Evolutionary conservation across 2,797 vertebrate genomes (phyloP), one percentile per base, ranked within the genome.

Genomic region (Xyrichtys novacula): DNA sequence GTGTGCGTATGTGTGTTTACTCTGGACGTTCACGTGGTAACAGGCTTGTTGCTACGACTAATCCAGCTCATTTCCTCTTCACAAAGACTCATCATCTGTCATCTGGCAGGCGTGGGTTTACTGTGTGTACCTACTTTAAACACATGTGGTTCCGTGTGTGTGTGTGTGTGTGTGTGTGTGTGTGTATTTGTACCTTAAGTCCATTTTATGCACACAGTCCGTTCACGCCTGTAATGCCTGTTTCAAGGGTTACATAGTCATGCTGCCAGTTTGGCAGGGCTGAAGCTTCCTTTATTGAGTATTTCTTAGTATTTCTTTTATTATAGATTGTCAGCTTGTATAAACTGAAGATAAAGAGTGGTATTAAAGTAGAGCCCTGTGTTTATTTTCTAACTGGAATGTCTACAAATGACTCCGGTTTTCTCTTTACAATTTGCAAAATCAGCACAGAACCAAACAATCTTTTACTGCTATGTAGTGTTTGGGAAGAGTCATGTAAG

Each of bases 31-130:
- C 61, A 29, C 72, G 34, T 69, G 69, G 76, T 75, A 73, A 83
- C 72, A 44, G 57, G 53, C 59, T 52, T 46, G 74, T 74, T 80
- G 66, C 72, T 78, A 48, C n/a, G 50, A 60, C 64, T 62, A 66
- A 83, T 83, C 74, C 77, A 66, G 74, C 72, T 84, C 75, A 77
- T 88, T 86, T 86, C 81, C 74, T 71, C 55, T 67, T 59, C 43
- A 58, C 56, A 76, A 71, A 79, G 65, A 66, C 70, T 72, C 72
- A 54, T 74, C 79, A 73, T 74, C 44, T 68, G n/a, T 85, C 73
- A 80, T 72, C 63, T 72, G 71, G 56, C 6, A 28, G 69, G 26
- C 4, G 54, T 66, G 52, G 50, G 28, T 31, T 50, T 39, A 34
- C 23, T 59, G 66, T 50, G 71, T 67, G 44, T 36, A 39, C 61